Base-by-base conservation (phyloP, 1,140 invertebrate species). In the Pararge aegeria region DNA sequence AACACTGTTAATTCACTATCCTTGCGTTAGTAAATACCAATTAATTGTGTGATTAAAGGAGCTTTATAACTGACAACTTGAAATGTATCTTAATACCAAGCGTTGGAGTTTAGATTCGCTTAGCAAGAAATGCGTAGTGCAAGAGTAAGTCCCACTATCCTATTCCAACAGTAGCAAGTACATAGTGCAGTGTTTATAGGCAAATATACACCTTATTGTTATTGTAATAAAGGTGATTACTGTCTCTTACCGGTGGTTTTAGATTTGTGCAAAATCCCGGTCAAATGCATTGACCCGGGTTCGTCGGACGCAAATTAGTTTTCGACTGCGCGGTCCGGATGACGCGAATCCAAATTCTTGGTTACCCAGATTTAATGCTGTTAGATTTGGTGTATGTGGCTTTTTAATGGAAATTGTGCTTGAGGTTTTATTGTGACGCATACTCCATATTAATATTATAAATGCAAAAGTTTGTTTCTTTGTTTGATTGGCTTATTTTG, bases 241-340 rank as follows among this genome's bases (percentile, higher is more conserved):
- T 12, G 9, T 55, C 9, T 55, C 5, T 48, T 34, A 27, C 12
- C 15, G 5, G 40, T 24, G 20, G 16, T 20, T 55, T 34, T 46
- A 3, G 37, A 38, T 40, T 30, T 29, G 29, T 49, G 29, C 29
- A 49, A 34, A 50, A 52, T 29, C 54, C 44, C 54, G 38, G 61
- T 53, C 55, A 57, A 64, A 21, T 58, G 50, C 55, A 64, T 54
- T 64, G 61, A 57, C 50, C 61, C 55, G 49, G 55, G 55, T 30
- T 64, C 16, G 38, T 21, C 50, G 50, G 48, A 58, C 51, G 61
- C 42, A 54, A 64, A 57, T 64, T 57, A 64, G 55, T 58, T 52
- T 60, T 60, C 49, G 37, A 60, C 38, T 54, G 19, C 51, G 48
- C 30, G 55, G 55, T 51, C 21, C 34, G 30, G 6, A 50, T 51